Conservation (phyloP, 2,113 vertebrate genomes). For the Miniopterus natalensis region DNA sequence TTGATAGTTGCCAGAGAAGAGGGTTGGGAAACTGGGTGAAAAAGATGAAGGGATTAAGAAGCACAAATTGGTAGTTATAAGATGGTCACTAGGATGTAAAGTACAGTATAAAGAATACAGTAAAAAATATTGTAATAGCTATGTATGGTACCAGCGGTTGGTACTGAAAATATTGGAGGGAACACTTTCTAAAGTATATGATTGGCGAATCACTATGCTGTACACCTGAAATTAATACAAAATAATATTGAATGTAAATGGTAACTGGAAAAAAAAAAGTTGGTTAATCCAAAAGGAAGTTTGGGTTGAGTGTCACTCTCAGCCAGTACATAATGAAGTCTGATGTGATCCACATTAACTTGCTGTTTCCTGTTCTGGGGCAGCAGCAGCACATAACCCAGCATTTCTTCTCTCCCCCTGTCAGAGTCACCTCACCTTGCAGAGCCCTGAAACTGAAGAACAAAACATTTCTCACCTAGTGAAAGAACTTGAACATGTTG, state of each 20-base stretch:
- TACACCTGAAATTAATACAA: background rate
- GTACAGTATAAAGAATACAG: background rate
- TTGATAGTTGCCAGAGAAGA: background rate
- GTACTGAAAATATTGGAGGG: background rate
- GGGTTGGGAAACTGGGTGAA: background rate
- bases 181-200: background rate
- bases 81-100: background rate
- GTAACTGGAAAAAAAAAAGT: background rate
- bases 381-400: background rate
- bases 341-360: background rate
- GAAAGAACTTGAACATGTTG: background rate
- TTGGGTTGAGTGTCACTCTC: background rate
- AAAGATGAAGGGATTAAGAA: background rate
- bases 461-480: background rate
- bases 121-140: background rate
- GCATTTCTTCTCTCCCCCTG: too few species aligned
- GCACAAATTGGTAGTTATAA: background rate
- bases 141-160: background rate
- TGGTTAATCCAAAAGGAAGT: background rate
- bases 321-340: background rate
- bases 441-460: too few species aligned
- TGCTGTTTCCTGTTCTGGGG: slow-evolving; percentile 33
- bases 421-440: background rate
- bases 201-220: background rate
- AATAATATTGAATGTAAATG: background rate